Base-by-base conservation (phyloP, 2,797 vertebrate species). In the Alectoris magna region DNA sequence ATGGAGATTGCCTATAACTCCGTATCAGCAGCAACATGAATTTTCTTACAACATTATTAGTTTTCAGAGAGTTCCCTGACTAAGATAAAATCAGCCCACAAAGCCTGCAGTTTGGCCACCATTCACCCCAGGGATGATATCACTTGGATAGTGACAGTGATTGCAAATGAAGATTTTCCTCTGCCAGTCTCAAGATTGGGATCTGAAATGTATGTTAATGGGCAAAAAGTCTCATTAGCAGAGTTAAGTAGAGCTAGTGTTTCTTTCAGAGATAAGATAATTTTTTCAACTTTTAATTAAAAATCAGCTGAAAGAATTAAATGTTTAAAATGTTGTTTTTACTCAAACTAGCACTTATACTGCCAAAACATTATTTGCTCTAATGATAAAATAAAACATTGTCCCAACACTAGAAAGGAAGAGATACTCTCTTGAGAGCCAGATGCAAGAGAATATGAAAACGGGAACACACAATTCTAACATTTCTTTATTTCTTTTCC, bases 401-500 rank as follows among this genome's bases (percentile, higher is more conserved):
- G 27, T 11, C 17, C 9, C 9, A 83, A 51, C 31, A 68, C 48
- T 38, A 24, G 29, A 82, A 5, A 76, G 21, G 24, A 60, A 8
- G 26, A 23, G 34, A 14, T 3, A 27, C 5, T 49, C 70, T 92
- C 64, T 34, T 80, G n/a, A 49, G 44, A 62, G n/a, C 15, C 31
- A 84, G 5, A 15, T 93, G 34, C 51, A 29, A 76, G 22, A 68
- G 22, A 18, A 5, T 21, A 41, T 7, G 24, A 84, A 86, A 74
- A 14, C 22, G 82, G 38, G 63, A 68, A 63, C 10, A 29, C 58
- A 6, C 39, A 60, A 70, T 84, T 78, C 39, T 46, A 58, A 11
- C 6, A 3, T 1, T 14, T 10, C 67, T 41, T 7, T 2, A 3
- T 2, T 3, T 23, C 34, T 11, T 4, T 1, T 0, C 2, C 7